Evolutionary conservation across 1,140 invertebrate genomes (phyloP), one percentile per base, ranked within the genome.

Genomic region (Yoshiicerus persimilis): DNA sequence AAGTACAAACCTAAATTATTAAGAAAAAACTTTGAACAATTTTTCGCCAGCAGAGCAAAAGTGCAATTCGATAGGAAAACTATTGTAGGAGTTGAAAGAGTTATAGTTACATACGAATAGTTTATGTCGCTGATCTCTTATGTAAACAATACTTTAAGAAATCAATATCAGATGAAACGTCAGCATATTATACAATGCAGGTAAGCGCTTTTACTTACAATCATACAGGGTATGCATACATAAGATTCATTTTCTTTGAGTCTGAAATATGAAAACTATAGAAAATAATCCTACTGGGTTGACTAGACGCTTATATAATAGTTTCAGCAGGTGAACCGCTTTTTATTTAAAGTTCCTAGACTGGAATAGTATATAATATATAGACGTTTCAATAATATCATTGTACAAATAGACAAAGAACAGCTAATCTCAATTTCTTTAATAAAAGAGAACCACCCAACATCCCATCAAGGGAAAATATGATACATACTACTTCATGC

Each of bases 1-100:
- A 98, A 98, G 93, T 97, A 97, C 34, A 98, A 93, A 89, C 96
- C 97, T 95, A 80, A 80, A 80, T 16, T 80, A 34, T 16, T 16
- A 30, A 80, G n/a, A 38, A 80, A 34, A 80, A 30, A 70, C 66
- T 70, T 41, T 70, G 4, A 70, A 8, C 23, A 66, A 27, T 70
- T 70, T 30, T 70, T 70, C 66, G 20, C n/a, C 16, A 70, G 25
- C 27, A 30, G 16, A 11, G 25, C 25, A 32, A 30, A 70, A 30
- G 5, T 70, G 25, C 47, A 56, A 56, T 56, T 56, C 16, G 47
- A 56, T 56, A 56, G 47, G 47, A 56, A 56, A 56, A 56, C 16
- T n/a, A 4, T 4, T 56, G 47, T 56, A n/a, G 47, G 47, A 56
- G 47, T n/a, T n/a, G 20, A 56, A n/a, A 56, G 47, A 56, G 47